Percentiles rank a stretch among this genome's conserved stretches.
Conservation (phyloP, 2,113 vertebrate species). For the Limnothrissa miodon region DNA sequence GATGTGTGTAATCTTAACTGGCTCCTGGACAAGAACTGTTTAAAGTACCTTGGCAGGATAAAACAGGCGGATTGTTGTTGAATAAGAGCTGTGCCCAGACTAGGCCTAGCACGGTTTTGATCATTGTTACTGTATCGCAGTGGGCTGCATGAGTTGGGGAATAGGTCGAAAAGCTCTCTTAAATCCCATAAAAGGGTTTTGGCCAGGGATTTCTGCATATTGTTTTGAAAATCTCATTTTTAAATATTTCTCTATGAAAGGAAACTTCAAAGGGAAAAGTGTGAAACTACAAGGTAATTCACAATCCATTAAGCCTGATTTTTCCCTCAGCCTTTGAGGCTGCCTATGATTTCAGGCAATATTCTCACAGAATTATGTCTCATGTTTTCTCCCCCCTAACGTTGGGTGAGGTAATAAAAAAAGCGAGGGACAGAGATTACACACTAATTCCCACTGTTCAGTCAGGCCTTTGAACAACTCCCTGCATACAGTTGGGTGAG, state of each 20-base stretch:
- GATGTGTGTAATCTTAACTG: neutral
- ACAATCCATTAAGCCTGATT: conserved; percentile 63
- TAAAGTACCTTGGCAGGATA: neutral
- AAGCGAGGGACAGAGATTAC: conserved; percentile 52
- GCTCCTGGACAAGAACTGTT: neutral
- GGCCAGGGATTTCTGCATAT: neutral
- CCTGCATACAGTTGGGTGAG: conserved; percentile 21
- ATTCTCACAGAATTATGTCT: conserved; percentile 45
- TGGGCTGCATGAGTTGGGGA: neutral
- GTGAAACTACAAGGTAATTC: conserved; percentile 59
- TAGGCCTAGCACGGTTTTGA: neutral
- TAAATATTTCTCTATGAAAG: conserved; percentile 21
- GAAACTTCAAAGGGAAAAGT: conserved; percentile 49
- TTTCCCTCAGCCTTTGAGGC: conserved; percentile 52
- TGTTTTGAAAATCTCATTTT: neutral
- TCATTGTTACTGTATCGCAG: neutral
- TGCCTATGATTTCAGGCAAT: conserved; percentile 51
- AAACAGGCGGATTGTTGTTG: neutral
- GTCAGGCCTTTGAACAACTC: conserved; percentile 32
- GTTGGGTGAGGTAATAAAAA: conserved; percentile 49
- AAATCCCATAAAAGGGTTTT: neutral
- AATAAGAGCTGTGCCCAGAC: neutral
- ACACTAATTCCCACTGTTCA: conserved; percentile 24
- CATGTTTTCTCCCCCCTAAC: conserved; percentile 34
- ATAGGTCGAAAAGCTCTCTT: neutral